These are phyloP conservation scores for Trichechus manatus DNA, from an alignment of 2,113 vertebrate species.

Conservation along the genomic window DNA sequence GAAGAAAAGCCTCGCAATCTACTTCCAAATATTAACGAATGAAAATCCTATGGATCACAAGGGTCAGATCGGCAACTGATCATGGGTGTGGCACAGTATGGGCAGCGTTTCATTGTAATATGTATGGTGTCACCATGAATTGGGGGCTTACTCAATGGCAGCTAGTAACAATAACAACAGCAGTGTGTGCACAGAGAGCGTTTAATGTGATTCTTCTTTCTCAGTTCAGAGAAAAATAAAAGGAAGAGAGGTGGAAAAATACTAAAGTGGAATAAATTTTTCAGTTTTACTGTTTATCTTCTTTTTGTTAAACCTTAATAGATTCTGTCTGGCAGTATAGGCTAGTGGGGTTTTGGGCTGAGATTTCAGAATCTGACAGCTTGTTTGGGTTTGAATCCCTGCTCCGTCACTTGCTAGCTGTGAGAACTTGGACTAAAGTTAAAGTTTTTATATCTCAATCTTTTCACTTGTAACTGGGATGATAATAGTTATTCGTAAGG, in stretches of 20 bases:
- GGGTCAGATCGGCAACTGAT: too few relatives aligned
- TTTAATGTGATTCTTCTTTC: background rate
- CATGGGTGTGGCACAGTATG: background rate
- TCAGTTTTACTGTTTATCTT: background rate
- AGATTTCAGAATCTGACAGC: background rate
- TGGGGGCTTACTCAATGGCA: background rate
- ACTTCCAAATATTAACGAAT: background rate
- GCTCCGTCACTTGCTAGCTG: background rate
- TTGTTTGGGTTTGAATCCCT: background rate
- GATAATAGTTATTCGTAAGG: background rate
- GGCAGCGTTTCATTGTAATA: background rate
- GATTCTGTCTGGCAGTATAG: accelerated
- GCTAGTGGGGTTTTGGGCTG: background rate
- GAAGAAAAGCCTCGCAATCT: background rate
- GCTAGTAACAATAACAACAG: background rate
- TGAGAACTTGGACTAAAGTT: background rate
- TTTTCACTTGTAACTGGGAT: background rate
- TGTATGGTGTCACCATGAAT: background rate
- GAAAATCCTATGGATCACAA: too few relatives aligned
- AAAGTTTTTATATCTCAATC: background rate
- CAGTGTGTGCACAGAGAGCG: background rate
- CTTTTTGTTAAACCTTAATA: background rate
- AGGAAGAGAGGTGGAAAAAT: background rate
- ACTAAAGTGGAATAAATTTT: background rate
- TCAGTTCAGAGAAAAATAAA: background rate